Conservation (phyloP, 1,140 invertebrate genomes). For the Caenorhabditis latens region DNA sequence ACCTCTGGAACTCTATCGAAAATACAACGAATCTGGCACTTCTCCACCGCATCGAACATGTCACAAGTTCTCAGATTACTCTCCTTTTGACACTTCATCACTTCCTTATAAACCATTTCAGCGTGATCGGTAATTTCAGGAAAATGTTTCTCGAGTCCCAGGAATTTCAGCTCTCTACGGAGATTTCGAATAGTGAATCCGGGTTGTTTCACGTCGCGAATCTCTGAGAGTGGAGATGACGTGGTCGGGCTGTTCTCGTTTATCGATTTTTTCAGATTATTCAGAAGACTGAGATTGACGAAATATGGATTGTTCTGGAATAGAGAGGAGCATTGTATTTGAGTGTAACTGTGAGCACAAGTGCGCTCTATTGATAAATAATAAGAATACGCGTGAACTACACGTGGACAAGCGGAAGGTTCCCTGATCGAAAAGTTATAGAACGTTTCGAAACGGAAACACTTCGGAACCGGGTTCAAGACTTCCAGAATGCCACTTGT, state of each 20-base stretch:
- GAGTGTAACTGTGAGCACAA: no score
- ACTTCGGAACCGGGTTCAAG: no score
- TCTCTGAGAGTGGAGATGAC: not conserved
- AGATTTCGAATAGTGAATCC: not conserved
- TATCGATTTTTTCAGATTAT: not conserved
- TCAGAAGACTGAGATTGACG: not conserved
- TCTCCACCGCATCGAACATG: conserved; percentile 84
- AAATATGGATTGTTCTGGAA: not conserved
- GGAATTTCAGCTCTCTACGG: not conserved
- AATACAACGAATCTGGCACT: conserved; percentile 81
- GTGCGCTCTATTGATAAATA: no score
- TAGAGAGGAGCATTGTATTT: no score
- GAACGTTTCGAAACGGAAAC: no score
- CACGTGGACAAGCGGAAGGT: no score
- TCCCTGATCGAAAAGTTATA: no score
- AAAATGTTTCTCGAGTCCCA: not conserved
- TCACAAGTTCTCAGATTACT: conserved; percentile 83
- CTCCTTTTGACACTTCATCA: conserved; percentile 74
- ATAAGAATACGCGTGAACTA: no score
- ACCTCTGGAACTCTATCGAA: conserved; percentile 83
- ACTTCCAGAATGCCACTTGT: no score
- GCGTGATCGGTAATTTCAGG: not conserved
- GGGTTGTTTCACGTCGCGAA: not conserved
- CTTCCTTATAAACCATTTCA: not conserved
- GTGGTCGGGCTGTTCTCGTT: not conserved